Evolutionary conservation across 2,113 vertebrate species (phyloP).

Genomic region (Eudyptes chrysolophus): DNA sequence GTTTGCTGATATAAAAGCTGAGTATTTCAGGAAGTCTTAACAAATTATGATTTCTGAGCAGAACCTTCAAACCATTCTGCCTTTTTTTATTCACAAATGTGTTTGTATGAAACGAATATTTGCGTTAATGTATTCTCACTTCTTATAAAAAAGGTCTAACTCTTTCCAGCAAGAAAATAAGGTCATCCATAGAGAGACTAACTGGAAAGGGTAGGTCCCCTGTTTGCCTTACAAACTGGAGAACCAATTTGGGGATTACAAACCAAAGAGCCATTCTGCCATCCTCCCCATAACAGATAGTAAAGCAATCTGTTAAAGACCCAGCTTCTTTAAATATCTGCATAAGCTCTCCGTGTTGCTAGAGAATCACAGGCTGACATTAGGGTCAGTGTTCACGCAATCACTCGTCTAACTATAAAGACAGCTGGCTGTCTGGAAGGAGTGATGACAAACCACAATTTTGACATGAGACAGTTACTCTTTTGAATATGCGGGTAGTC

Average conservation of each 20-base stretch:
- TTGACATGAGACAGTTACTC: constrained; percentile 34
- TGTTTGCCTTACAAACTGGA: neutral
- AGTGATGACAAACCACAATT: constrained; percentile 15
- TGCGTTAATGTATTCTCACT: neutral
- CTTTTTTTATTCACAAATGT: neutral
- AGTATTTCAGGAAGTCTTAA: neutral
- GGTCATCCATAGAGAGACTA: neutral
- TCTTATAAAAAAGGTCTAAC: neutral
- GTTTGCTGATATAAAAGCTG: neutral
- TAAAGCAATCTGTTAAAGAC: neutral
- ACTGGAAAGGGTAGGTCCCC: neutral
- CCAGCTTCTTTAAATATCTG: neutral
- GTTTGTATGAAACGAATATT: neutral
- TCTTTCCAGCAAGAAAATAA: neutral
- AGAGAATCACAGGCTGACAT: neutral
- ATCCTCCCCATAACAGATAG: neutral
- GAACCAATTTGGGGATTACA: neutral
- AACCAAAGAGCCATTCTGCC: neutral
- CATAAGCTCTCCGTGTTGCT: neutral
- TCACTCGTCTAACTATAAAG: neutral
- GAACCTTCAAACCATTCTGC: neutral
- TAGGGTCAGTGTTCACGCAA: neutral
- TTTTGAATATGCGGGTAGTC: constrained; percentile 13
- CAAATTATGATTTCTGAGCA: neutral
- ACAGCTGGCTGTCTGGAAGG: constrained; percentile 20